Evolutionary conservation across 2,888 invertebrate genomes (phyloP).

Genomic region (Campopleginae sp.): DNA sequence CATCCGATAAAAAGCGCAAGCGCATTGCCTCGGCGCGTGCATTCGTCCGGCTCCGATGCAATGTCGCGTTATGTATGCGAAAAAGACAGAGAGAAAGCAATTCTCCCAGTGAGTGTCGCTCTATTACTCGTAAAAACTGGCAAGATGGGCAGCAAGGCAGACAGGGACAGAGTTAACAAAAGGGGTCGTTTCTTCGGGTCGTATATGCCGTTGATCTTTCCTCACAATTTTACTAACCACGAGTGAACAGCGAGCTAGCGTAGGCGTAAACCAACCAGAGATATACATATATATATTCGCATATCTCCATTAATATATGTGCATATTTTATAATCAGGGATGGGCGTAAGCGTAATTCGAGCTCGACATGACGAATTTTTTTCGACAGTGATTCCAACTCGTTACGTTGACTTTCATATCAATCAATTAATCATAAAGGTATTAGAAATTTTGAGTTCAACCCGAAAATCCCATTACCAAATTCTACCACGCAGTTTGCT

Average conservation of each 20-base stretch:
- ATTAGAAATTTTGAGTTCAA: not conserved
- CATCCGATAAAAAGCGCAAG: constrained; percentile 57
- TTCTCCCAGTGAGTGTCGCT: constrained; percentile 47
- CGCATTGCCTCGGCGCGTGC: constrained; percentile 59
- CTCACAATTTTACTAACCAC: constrained; percentile 39
- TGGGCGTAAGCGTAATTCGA: not conserved
- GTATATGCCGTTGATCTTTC: constrained; percentile 57
- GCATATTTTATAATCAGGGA: constrained; percentile 1
- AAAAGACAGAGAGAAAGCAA: constrained; percentile 20
- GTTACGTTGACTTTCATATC: not conserved
- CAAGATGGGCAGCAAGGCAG: not conserved
- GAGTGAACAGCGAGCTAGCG: constrained; percentile 34
- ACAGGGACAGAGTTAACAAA: constrained; percentile 22
- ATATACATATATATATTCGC: not conserved
- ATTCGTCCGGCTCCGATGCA: constrained; percentile 54
- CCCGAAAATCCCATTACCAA: not conserved
- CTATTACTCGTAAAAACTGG: constrained; percentile 25
- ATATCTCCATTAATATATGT: constrained; percentile 18
- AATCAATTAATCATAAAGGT: not conserved
- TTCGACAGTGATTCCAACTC: not conserved
- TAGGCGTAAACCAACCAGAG: constrained; percentile 46
- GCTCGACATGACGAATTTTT: not conserved
- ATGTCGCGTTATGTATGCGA: constrained; percentile 1
- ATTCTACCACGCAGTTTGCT: not conserved
- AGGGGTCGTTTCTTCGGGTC: constrained; percentile 33